Percentiles rank a stretch among this genome's conserved stretches.
phyloP scores from a whole-genome alignment of 2,888 invertebrate species.

The Pyralis farinalis region DNA sequence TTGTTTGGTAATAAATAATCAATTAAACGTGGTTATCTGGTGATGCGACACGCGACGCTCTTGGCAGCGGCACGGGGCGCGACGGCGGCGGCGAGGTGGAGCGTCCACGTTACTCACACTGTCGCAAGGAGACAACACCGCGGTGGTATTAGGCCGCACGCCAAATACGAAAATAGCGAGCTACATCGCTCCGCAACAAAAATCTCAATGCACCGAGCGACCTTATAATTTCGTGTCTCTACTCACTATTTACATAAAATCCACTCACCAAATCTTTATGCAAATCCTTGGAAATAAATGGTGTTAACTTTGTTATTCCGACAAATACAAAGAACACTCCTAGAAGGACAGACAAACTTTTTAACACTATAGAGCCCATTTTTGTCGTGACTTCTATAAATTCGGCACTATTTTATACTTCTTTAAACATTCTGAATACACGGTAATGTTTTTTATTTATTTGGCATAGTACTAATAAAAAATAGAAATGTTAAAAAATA shows the following conservation, averaged over 20 bases:
- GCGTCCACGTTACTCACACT: conserved; percentile 32
- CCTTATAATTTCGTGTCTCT: conserved; percentile 36
- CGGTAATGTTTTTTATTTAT: conserved; percentile 2
- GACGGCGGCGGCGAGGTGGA: conserved; percentile 1
- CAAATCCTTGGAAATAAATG: conserved; percentile 95
- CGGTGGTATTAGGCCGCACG: conserved; percentile 73
- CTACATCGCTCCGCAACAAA: conserved; percentile 65
- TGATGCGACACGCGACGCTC: neutral
- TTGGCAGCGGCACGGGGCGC: neutral
- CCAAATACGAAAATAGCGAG: conserved; percentile 78
- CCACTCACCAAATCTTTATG: conserved; percentile 96
- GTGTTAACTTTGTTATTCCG: conserved; percentile 95
- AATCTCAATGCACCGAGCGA: conserved; percentile 62
- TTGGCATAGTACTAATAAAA: conserved; percentile 4
- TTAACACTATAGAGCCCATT: conserved; percentile 89
- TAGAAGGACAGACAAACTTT: conserved; percentile 93
- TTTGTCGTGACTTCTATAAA: conserved; percentile 28
- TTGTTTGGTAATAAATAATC: no score
- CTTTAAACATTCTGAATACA: conserved; percentile 7
- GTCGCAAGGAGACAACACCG: conserved; percentile 56
- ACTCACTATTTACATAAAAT: conserved; percentile 18
- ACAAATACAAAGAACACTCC: conserved; percentile 98
- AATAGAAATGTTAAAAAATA: conserved; percentile 3
- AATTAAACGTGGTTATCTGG: no score
- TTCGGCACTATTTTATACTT: conserved; percentile 33